Base-by-base conservation (phyloP, 2,888 invertebrate genomes). In the Octonoba sinensis region DNA sequence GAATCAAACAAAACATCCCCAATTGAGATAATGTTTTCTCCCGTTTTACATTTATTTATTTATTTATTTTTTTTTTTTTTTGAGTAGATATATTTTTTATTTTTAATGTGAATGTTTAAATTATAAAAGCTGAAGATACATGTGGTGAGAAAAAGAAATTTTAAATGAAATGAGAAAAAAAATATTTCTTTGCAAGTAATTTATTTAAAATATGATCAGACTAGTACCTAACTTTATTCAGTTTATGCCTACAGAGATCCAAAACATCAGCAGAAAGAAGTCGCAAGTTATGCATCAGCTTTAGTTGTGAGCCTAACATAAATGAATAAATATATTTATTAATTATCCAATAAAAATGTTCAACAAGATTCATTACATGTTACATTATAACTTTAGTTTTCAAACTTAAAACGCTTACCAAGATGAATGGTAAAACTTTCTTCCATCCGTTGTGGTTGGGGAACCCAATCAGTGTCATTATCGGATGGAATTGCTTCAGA, bases 351-450 rank as follows among this genome's bases (percentile, higher is more conserved):
- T 59, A 3, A 20, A 22, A 59, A 59, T 59, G n/a, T 13, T 2
- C 1, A 2, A 20, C 3, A 13, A 15, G 22, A 24, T 18, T 1
- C 4, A 59, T 22, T 20, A 1, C 4, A 59, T 11, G 13, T 3
- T 22, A 3, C 12, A 6, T 4, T 59, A 24, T 4, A 59, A 18
- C 56, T 12, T 20, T 18, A 56, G 16, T 56, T 18, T 20, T 1
- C 56, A n/a, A 56, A 56, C 22, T 56, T 3, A 56, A n/a, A 22
- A 16, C 57, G 44, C 20, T 67, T 83, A 88, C 89, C 98, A 84
- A 98, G 91, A 90, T 98, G 97, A 87, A 99, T 97, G 22, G 98
- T 99, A 89, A 98, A 99, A 89, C 96, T 97, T 90, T 98, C 98
- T 89, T 97, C 97, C 87, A 96, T 87, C 46, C 77, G 69, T 51